These are phyloP conservation scores for Notospermus geniculatus DNA, from an alignment of 1,140 invertebrate genomes.

Conservation along the genomic window DNA sequence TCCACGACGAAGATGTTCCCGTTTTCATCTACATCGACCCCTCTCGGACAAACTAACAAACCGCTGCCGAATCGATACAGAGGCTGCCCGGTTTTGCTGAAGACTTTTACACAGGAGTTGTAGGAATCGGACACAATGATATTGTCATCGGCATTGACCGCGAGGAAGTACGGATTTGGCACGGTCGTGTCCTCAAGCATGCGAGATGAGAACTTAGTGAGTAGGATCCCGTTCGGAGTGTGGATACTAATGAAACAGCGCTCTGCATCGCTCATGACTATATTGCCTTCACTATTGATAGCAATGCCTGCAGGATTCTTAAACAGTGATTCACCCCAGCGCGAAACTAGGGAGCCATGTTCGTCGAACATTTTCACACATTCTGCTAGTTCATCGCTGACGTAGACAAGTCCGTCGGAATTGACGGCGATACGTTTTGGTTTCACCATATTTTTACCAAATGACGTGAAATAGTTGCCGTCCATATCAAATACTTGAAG, in stretches of 20 bases:
- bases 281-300: not conserved
- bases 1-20: not conserved
- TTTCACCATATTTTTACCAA: not conserved
- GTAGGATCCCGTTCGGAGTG: slow-evolving; percentile 1
- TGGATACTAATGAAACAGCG: slow-evolving; percentile 6
- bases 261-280: not conserved
- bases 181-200: not conserved
- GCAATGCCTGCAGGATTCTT: slow-evolving; percentile 5
- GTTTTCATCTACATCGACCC: not conserved
- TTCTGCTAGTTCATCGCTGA: not conserved
- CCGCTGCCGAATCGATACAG: not conserved
- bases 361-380: slow-evolving; percentile 7
- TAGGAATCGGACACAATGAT: slow-evolving; percentile 5
- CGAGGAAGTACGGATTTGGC: not conserved
- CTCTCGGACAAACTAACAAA: not conserved
- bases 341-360: not conserved
- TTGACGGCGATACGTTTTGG: slow-evolving; percentile 3
- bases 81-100: not conserved
- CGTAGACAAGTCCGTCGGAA: slow-evolving; percentile 5
- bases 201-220: not conserved
- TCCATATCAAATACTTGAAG: not conserved
- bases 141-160: slow-evolving; percentile 5
- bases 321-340: not conserved
- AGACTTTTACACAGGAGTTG: slow-evolving; percentile 7
- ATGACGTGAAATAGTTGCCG: not conserved